Base-by-base conservation (phyloP, 2,888 invertebrate species). In the Chouioia cunea region DNA sequence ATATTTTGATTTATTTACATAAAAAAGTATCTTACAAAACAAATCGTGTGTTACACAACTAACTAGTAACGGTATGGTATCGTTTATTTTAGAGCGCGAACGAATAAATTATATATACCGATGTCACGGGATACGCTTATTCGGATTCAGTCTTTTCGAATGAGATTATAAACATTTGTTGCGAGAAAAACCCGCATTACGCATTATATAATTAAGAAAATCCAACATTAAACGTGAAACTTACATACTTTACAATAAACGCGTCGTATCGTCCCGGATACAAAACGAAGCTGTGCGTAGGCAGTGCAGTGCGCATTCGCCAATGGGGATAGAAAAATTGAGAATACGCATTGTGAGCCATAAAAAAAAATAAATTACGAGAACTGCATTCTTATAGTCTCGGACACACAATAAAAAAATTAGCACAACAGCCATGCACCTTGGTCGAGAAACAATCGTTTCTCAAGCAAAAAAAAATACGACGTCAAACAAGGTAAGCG, bases 1-100 rank as follows among this genome's bases (percentile, higher is more conserved):
- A 73, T 75, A 70, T 78, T 78, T 75, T 78, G 36, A 78, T 78
- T 84, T 83, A 82, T 83, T 83, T 82, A 82, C 81, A 82, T 53
- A 52, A 62, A 50, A 50, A 50, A 50, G 62, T 70, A 70, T 66
- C 47, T 20, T 73, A 70, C 73, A 73, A 62, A 63, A 50, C 36
- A 44, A 53, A 60, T 58, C 58, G 47, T 44, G 58, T 36, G 36
- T 36, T 63, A 63, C n/a, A 56, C 18, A n/a, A 27, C 16, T 20
- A 50, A 18, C 18, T 50, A 58, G 14, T 47, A 23, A 20, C 27
- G 1, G 8, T 63, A 48, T 48, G 27, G 36, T 67, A 53, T 14
- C 23, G 36, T 68, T 22, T 44, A 50, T 15, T 68, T 54, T 62
- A 50, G 14, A n/a, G 52, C 10, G 36, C 36, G 36, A 36, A 12